Base-by-base conservation (phyloP, 2,797 vertebrate species). In the Protonibea diacanthus region DNA sequence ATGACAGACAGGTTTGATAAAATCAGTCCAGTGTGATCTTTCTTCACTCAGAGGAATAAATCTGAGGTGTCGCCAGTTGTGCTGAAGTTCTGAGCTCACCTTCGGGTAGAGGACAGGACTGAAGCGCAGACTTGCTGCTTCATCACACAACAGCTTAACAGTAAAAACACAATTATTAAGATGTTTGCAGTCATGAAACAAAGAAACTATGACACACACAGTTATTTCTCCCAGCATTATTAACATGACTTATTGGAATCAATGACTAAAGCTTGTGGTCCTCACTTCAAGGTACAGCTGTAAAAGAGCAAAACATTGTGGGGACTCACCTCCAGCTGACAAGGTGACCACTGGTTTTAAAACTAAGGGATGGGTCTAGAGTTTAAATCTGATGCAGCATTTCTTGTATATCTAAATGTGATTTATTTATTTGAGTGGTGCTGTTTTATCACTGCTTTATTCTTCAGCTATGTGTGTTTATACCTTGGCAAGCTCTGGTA, bases 401-500 rank as follows among this genome's bases (percentile, higher is more conserved):
- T 48, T 27, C 1, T 29, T 17, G 29, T 13, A 18, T 57, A 38
- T 58, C 6, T 58, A 1, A 38, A 33, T 27, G 23, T 15, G 9
- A 15, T 6, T 15, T 5, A 55, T 8, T 59, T 2, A 59, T 27
- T 29, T 15, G 21, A 23, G 11, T 15, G 7, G 12, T 13, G 27
- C 20, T 25, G n/a, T 23, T 52, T 52, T 23, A 47, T 52, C 2
- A 14, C 21, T 23, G 12, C 21, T 23, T 53, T 53, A 14, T 25
- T 23, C 51, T 25, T 8, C 3, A 17, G 33, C 33, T 53, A 53
- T 65, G 44, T 44, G 73, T 51, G 52, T 48, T 60, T 21, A 67
- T 64, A 97, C 98, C 96, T 98, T 98, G 52, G 96, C 97, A 89
- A 98, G 96, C 91, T 99, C 96, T 12, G 97, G 95, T 20, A 98